Percentiles rank a stretch among this genome's conserved stretches.
These are phyloP conservation scores for Drosophila ogumai DNA, from an alignment of 1,140 invertebrate genomes.

Conservation along the genomic window DNA sequence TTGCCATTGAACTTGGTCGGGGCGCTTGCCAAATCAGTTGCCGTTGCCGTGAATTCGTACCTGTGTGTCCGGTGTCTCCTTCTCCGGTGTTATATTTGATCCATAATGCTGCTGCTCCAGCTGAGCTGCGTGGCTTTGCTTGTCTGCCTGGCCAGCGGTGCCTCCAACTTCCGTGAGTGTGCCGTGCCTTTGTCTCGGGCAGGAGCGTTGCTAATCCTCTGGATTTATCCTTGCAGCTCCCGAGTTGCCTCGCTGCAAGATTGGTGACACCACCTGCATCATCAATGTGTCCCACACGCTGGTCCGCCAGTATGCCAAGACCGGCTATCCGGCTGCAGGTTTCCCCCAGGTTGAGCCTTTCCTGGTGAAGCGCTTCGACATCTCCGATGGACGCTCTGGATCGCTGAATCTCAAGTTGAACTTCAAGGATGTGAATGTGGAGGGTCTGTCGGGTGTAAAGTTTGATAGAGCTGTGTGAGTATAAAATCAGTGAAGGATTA, in stretches of 20 bases:
- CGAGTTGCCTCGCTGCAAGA: slow-evolving; percentile 70
- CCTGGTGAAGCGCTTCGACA: slow-evolving; percentile 71
- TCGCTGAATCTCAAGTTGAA: slow-evolving; percentile 76
- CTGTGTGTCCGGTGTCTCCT: neutral
- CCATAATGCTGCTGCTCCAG: slow-evolving; percentile 49
- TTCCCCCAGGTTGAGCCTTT: slow-evolving; percentile 80
- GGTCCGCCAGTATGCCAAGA: slow-evolving; percentile 62
- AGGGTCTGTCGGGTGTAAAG: slow-evolving; percentile 76
- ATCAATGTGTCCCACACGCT: slow-evolving; percentile 61
- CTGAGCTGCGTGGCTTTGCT: slow-evolving; percentile 43
- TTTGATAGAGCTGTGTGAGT: slow-evolving; percentile 83
- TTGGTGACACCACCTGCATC: slow-evolving; percentile 74
- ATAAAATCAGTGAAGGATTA: neutral
- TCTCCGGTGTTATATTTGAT: neutral
- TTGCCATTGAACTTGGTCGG: slow-evolving; percentile 84
- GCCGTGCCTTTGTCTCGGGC: neutral
- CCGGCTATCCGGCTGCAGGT: slow-evolving; percentile 64
- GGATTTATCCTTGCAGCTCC: slow-evolving; percentile 55
- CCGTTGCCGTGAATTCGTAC: slow-evolving; percentile 22
- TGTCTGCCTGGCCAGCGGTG: slow-evolving; percentile 35
- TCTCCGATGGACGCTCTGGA: slow-evolving; percentile 73
- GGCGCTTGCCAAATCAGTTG: slow-evolving; percentile 68
- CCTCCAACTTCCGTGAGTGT: slow-evolving; percentile 74
- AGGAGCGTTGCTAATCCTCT: neutral
- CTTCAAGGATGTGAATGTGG: slow-evolving; percentile 77